Evolutionary conservation across 2,113 vertebrate genomes (phyloP).

Genomic region (Colistium nudipinnis): DNA sequence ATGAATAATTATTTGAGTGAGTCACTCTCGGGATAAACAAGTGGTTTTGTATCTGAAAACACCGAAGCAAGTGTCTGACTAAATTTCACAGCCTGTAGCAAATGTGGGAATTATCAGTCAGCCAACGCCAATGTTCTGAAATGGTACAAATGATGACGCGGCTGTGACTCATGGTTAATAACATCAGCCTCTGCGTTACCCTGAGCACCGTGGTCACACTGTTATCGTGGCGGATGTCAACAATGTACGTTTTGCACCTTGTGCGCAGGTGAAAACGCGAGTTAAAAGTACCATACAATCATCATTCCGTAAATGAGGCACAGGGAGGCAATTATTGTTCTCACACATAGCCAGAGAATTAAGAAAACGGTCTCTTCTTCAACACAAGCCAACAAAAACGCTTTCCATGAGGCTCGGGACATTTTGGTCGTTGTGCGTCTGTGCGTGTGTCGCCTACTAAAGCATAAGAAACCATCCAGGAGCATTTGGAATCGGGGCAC

Average conservation of each 20-base stretch:
- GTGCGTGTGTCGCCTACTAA: constrained; percentile 6
- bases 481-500: not conserved
- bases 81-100: not conserved
- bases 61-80: not conserved
- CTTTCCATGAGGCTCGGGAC: not conserved
- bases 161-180: not conserved
- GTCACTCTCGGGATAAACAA: not conserved
- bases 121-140: not conserved
- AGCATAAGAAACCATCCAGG: not conserved
- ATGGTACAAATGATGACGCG: not conserved
- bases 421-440: constrained; percentile 3
- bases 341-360: too few species aligned
- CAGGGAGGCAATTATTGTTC: not conserved
- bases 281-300: constrained; percentile 27
- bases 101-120: not conserved
- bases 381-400: not conserved
- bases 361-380: not conserved
- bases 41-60: not conserved
- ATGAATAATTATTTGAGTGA: not conserved
- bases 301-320: too few species aligned
- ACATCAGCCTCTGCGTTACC: not conserved
- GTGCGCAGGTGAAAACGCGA: not conserved
- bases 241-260: not conserved
- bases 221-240: not conserved
- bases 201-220: constrained; percentile 1